Conservation (phyloP, 2,888 invertebrate genomes). For the Ditula angustiorana region DNA sequence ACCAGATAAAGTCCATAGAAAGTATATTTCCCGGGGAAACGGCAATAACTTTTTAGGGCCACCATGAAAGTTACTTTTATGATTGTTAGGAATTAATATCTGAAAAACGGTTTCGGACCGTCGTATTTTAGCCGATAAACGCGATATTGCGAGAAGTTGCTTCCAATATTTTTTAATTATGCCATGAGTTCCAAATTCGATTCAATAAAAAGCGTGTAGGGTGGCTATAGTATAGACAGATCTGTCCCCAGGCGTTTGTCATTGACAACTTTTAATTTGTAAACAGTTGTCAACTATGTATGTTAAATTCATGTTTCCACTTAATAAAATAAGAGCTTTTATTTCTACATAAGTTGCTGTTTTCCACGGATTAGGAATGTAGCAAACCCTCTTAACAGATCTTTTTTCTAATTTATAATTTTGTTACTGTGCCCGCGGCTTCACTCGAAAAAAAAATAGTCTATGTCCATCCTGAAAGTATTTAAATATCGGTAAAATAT, state of each 20-base stretch:
- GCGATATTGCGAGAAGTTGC: constrained; percentile 59
- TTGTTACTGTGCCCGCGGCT: no score
- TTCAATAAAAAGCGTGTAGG: not conserved
- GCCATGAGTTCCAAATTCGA: constrained; percentile 23
- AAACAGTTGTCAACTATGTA: not conserved
- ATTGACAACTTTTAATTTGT: not conserved
- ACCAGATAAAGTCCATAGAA: constrained; percentile 71
- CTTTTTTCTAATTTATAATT: no score
- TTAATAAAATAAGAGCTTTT: not conserved
- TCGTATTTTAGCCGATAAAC: constrained; percentile 72
- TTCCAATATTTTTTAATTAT: constrained; percentile 54
- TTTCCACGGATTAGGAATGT: no score
- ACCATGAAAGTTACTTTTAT: constrained; percentile 81
- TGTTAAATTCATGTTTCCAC: not conserved
- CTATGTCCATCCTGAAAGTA: no score
- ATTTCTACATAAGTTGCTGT: no score
- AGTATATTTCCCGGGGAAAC: constrained; percentile 72
- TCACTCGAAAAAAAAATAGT: no score
- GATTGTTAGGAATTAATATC: constrained; percentile 83
- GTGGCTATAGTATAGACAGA: not conserved
- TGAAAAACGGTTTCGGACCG: constrained; percentile 77
- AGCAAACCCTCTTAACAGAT: no score
- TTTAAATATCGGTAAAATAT: no score
- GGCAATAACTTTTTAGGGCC: constrained; percentile 77
- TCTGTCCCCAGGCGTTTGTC: not conserved